Evolutionary conservation across 2,888 invertebrate genomes (phyloP).

Genomic region (Drosophila fulvimacula): DNA sequence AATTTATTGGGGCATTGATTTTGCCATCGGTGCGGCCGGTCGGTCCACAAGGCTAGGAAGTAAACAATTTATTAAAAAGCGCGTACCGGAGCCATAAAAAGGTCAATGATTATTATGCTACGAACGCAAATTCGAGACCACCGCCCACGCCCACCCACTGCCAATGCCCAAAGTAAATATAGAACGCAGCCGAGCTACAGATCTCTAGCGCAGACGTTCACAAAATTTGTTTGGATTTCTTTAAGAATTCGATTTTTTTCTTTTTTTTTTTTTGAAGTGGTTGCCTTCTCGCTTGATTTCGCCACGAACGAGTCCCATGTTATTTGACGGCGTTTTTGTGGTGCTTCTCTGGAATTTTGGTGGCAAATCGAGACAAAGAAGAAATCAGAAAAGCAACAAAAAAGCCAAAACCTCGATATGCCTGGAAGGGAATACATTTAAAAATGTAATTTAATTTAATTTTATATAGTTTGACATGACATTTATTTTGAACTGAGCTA

Average conservation of each 20-base stretch:
- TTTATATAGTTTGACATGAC: too few species aligned
- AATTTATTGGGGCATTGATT: conserved; percentile 72
- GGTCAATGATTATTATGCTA: conserved; percentile 72
- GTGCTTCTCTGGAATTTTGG: conserved; percentile 35
- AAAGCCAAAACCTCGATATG: neutral
- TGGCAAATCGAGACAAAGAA: neutral
- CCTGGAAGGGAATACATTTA: neutral
- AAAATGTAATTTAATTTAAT: too few species aligned
- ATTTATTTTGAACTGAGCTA: too few species aligned
- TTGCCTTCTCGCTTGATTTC: conserved; percentile 4
- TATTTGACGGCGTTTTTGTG: conserved; percentile 37
- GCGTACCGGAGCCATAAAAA: conserved; percentile 69
- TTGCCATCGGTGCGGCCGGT: conserved; percentile 26
- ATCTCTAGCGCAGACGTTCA: conserved; percentile 11
- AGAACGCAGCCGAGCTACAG: conserved; percentile 26
- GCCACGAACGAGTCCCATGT: conserved; percentile 1
- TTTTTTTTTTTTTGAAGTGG: conserved; percentile 35
- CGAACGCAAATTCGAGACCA: conserved; percentile 47
- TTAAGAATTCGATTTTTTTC: conserved; percentile 24
- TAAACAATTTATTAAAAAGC: conserved; percentile 76
- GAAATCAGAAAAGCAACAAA: neutral
- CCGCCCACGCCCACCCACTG: conserved; percentile 12
- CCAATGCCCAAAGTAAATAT: conserved; percentile 46
- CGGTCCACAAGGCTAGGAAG: conserved; percentile 49
- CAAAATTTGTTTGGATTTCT: conserved; percentile 53